A percentile compares a stretch with the other conserved stretches of the same genome.
Conservation (phyloP, 2,797 vertebrate species). For the Syngnathus rostellatus region DNA sequence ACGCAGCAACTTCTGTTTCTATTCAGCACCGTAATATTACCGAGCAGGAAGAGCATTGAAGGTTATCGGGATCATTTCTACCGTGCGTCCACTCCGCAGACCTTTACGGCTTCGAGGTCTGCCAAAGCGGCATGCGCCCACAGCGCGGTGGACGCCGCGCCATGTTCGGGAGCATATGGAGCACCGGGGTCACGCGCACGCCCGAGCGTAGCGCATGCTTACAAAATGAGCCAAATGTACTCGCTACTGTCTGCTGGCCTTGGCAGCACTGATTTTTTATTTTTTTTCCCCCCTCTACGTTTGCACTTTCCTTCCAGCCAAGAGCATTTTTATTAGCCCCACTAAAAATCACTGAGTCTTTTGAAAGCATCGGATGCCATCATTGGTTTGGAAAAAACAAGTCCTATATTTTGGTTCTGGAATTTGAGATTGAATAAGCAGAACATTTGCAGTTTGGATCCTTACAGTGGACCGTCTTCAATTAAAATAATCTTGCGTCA, state of each 20-base stretch:
- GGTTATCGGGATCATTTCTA: conserved; percentile 33
- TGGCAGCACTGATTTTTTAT: conserved; percentile 51
- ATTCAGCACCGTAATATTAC: conserved; percentile 23
- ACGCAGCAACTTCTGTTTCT: conserved; percentile 13
- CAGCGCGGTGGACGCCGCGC: conserved; percentile 54
- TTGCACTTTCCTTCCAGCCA: conserved; percentile 54
- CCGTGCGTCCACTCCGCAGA: conserved; percentile 48
- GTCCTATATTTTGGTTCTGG: background rate
- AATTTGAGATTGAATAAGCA: background rate
- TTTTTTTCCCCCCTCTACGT: conserved; percentile 33
- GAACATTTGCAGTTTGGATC: background rate
- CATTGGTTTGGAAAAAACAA: background rate
- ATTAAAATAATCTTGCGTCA: background rate
- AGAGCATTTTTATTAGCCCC: conserved; percentile 53
- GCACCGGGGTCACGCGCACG: conserved; percentile 61
- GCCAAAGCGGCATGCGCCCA: conserved; percentile 58
- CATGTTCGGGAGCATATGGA: conserved; percentile 63
- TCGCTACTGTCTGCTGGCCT: conserved; percentile 47
- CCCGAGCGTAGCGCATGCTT: conserved; percentile 47
- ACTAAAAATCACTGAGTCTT: conserved; percentile 12
- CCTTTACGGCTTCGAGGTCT: conserved; percentile 46
- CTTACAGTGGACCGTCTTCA: background rate
- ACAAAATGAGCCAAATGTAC: conserved; percentile 52
- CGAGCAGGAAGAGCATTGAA: conserved; percentile 37
- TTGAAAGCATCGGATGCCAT: background rate